These are phyloP conservation scores for Sthenelais limicola DNA, from an alignment of 2,888 invertebrate species.

Conservation along the genomic window DNA sequence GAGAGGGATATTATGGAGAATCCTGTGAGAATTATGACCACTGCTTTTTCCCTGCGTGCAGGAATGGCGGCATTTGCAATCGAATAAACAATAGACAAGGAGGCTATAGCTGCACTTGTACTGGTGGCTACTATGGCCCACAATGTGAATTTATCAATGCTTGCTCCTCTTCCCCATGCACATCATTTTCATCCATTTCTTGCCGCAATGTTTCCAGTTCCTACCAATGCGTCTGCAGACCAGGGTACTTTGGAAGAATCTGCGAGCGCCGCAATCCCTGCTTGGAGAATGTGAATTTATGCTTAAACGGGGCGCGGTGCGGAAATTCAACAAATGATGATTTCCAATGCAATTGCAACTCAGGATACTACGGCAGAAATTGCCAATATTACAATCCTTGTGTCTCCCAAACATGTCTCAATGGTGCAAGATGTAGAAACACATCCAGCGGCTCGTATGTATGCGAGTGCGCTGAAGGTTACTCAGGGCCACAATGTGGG, in stretches of 20 bases:
- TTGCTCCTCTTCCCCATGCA: slow-evolving; percentile 51
- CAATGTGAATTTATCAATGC: slow-evolving; percentile 56
- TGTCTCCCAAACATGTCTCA: slow-evolving; percentile 43
- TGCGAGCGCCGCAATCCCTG: slow-evolving; percentile 50
- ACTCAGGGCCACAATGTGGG: slow-evolving; percentile 57
- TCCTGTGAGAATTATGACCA: slow-evolving; percentile 24
- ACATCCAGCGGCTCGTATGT: slow-evolving; percentile 37
- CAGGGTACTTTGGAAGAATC: slow-evolving; percentile 33
- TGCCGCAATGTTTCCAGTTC: slow-evolving; percentile 41
- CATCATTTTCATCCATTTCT: slow-evolving; percentile 27
- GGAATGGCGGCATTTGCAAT: slow-evolving; percentile 56
- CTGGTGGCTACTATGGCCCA: slow-evolving; percentile 45
- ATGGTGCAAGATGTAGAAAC: slow-evolving; percentile 44
- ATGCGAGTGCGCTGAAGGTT: slow-evolving; percentile 41
- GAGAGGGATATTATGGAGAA: slow-evolving; percentile 11
- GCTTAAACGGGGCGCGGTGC: slow-evolving; percentile 50
- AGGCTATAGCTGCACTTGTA: slow-evolving; percentile 56
- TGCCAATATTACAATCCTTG: slow-evolving; percentile 73
- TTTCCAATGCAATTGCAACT: slow-evolving; percentile 59
- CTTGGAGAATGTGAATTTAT: slow-evolving; percentile 54
- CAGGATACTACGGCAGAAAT: slow-evolving; percentile 57
- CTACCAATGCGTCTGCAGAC: slow-evolving; percentile 54
- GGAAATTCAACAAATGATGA: slow-evolving; percentile 54
- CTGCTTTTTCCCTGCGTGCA: slow-evolving; percentile 62
- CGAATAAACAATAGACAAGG: background rate